Base-by-base conservation (phyloP, 2,113 vertebrate species). In the Tiliqua scincoides region DNA sequence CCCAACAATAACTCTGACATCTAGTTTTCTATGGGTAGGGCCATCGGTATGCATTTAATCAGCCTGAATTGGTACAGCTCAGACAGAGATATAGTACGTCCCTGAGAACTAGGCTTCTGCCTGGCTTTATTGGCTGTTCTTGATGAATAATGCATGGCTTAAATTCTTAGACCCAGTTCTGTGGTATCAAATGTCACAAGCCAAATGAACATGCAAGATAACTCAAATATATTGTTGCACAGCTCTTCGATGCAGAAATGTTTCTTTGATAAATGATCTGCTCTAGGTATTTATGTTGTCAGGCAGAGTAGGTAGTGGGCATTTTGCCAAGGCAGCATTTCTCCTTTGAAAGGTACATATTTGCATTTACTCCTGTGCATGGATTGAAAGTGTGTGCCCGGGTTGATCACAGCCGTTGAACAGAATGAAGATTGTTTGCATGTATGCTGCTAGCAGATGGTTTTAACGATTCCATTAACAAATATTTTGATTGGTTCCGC, bases 311-410 rank as follows among this genome's bases (percentile, higher is more conserved):
- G 65, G 87, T 89, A 87, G 78, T 84, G 92, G 83, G 67, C 88
- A 83, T 88, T 80, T 86, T 90, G 71, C 68, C 84, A 92, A 89
- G 91, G n/a, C 74, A 89, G 76, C 83, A 70, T 91, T 92, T 93
- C 82, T 81, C 80, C 87, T 91, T 68, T 72, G 87, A 89, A 94
- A 93, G 89, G 91, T 87, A 43, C 84, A 79, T 63, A 79, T 84
- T 91, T 91, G 89, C 88, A 68, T 87, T 67, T 89, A 93, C 93
- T 91, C 89, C 76, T 84, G 32, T 91, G 84, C 85, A 91, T 87
- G n/a, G 30, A 11, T 52, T 20, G 54, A 62, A 78, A 30, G 63
- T 35, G n/a, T 67, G 32, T 70, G 84, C 3, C 3, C 52, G 65
- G 48, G 6, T 57, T 74, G 3, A 0, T 84, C 86, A 32, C 25